Evolutionary conservation across 2,888 invertebrate genomes (phyloP).

Genomic region (Pyrrhosoma nymphula): DNA sequence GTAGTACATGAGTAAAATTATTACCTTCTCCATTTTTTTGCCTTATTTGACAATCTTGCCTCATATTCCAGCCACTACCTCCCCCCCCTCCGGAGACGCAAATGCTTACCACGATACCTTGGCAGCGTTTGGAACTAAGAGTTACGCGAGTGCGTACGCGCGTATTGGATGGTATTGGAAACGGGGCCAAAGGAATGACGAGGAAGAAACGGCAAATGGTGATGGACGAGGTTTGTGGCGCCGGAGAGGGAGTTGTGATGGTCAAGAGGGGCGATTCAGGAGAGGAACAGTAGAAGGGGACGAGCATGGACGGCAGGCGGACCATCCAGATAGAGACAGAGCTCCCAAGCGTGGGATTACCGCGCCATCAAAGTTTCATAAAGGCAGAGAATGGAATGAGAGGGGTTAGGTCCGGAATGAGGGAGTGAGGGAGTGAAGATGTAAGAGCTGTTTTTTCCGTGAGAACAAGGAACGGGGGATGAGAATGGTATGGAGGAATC

Average conservation of each 20-base stretch:
- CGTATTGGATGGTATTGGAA: too few species aligned
- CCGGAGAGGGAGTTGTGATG: neutral
- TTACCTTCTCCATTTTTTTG: too few species aligned
- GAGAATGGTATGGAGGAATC: neutral
- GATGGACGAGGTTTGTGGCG: neutral
- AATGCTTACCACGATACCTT: too few species aligned
- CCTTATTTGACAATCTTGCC: too few species aligned
- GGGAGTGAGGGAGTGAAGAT: neutral
- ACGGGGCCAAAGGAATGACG: too few species aligned
- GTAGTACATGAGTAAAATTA: too few species aligned
- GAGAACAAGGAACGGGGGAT: neutral
- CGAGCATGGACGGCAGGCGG: neutral
- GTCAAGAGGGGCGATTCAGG: neutral
- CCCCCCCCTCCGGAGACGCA: too few species aligned
- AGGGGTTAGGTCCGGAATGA: neutral
- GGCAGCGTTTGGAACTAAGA: too few species aligned
- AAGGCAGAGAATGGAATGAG: neutral
- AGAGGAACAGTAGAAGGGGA: neutral
- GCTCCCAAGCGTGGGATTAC: constrained; percentile 61
- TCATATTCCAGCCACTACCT: too few species aligned
- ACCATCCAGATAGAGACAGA: neutral
- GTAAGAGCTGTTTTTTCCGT: neutral
- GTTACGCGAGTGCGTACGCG: too few species aligned
- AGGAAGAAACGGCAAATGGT: neutral
- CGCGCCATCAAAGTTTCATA: constrained; percentile 65